Evolutionary conservation across 2,113 vertebrate species (phyloP).

Genomic region (Talpa occidentalis): DNA sequence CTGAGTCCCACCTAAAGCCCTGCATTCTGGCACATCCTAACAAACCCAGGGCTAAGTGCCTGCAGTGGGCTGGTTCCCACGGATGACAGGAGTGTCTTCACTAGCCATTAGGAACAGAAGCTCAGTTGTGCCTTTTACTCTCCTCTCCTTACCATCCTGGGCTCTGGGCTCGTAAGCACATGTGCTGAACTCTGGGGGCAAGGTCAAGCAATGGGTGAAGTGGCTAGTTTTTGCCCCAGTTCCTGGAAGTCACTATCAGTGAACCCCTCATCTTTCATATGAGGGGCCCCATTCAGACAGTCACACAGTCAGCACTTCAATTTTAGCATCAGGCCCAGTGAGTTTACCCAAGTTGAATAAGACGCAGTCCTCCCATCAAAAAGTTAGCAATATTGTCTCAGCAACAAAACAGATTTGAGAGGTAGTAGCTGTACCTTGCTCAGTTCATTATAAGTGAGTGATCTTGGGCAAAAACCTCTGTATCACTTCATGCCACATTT

Average conservation of each 20-base stretch:
- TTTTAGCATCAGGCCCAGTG: not conserved
- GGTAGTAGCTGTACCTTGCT: not conserved
- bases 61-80: not conserved
- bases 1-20: not conserved
- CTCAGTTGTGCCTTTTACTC: not conserved
- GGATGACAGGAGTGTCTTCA: not conserved
- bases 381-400: not conserved
- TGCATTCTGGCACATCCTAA: not conserved
- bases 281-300: not conserved
- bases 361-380: not conserved
- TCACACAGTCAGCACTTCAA: not conserved
- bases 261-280: not conserved
- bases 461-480: not conserved
- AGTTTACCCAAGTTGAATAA: not conserved
- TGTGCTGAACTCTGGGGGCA: constrained; percentile 62
- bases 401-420: not conserved
- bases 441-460: not conserved
- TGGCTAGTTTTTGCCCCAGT: not conserved
- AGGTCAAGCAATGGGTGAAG: not conserved
- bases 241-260: not conserved
- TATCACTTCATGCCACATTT: not conserved
- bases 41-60: not conserved
- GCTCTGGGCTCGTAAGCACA: not conserved
- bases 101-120: not conserved
- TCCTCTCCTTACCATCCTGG: not conserved